Percentiles rank a stretch among this genome's conserved stretches.
These are phyloP conservation scores for Cyclopterus lumpus DNA, from an alignment of 2,797 vertebrate species.

Conservation along the genomic window DNA sequence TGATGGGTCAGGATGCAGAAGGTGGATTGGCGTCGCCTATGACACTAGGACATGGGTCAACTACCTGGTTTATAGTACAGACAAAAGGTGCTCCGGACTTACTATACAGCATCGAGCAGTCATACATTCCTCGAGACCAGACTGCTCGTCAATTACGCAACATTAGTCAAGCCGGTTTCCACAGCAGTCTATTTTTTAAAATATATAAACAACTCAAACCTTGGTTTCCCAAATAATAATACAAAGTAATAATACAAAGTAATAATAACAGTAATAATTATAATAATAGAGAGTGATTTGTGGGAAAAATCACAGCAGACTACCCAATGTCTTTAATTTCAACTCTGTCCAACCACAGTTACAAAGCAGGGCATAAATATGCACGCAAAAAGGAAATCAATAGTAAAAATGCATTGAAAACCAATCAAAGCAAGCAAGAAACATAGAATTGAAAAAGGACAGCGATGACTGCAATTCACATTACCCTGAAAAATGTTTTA, in stretches of 20 bases:
- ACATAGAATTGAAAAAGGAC: background rate
- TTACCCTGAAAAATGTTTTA: background rate
- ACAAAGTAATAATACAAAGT: background rate
- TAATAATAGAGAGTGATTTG: background rate
- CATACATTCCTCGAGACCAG: background rate
- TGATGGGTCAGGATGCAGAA: slow-evolving; percentile 65
- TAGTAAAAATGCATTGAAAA: background rate
- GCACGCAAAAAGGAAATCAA: background rate
- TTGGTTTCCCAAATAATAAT: background rate
- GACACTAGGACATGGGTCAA: slow-evolving; percentile 17
- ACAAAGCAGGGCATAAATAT: background rate
- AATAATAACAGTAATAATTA: background rate
- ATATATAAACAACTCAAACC: background rate
- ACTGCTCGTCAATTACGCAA: background rate
- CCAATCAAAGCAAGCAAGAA: background rate
- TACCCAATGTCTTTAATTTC: background rate
- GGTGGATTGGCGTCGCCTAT: slow-evolving; percentile 42
- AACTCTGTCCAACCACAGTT: background rate
- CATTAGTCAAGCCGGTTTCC: background rate
- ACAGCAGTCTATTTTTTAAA: background rate
- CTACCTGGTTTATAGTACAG: slow-evolving; percentile 1
- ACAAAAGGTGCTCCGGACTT: background rate
- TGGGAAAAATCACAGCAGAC: background rate
- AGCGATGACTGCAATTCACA: background rate
- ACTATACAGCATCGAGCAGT: background rate